Evolutionary conservation across 2,888 invertebrate species (phyloP), one percentile per base, ranked within the genome.

Genomic region (Invenusta paracnida): DNA sequence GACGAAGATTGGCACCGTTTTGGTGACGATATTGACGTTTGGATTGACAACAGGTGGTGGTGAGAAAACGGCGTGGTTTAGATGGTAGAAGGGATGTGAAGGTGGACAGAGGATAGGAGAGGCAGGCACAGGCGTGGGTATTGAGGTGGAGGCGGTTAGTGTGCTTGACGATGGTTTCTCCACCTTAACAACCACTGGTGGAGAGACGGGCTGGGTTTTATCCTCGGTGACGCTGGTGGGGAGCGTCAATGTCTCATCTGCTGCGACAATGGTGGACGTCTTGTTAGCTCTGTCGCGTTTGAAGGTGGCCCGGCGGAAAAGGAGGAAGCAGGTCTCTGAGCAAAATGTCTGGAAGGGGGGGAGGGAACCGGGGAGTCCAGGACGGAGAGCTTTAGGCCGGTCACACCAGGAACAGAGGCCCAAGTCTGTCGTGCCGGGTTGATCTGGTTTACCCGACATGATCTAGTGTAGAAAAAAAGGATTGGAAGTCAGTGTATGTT

Each of bases 221-320:
- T 29, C 82, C 1, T 11, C 82, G 2, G 27, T 30, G 82, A n/a
- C 0, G 23, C 0, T 25, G 0, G 82, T 23, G 23, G 82, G 48
- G n/a, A n/a, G n/a, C n/a, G n/a, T n/a, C n/a, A n/a, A n/a, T n/a
- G n/a, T n/a, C 48, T 48, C 48, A 11, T 5, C 5, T 11, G 48
- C 5, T 11, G 48, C 5, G 5, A 11, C 17, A 5, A 11, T 17
- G 17, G 48, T 48, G 48, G 5, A 17, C 5, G 48, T 17, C 48
- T 48, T 48, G n/a, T 31, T 31, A 1, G 67, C 79, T 67, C 28
- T 0, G 2, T 67, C 28, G 0, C 84, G 66, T 25, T 85, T 85
- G 86, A 85, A 85, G n/a, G 67, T 13, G 0, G 85, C 85, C 23
- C 85, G 85, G 11, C 85, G 25, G 0, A 85, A 85, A 1, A 66